Evolutionary conservation across 2,113 vertebrate species (phyloP).

Genomic region (Plectropomus leopardus): DNA sequence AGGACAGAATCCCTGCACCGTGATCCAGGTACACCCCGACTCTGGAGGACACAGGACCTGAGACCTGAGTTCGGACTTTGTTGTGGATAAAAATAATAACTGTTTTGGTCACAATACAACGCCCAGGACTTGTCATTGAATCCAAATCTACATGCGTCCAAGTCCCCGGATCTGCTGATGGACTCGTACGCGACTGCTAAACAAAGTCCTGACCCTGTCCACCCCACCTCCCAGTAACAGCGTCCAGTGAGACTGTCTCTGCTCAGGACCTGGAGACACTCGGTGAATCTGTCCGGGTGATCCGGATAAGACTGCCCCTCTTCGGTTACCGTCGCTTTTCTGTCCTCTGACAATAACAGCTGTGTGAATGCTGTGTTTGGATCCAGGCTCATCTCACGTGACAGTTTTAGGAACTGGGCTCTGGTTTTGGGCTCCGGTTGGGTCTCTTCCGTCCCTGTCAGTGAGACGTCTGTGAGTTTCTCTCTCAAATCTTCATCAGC

Average conservation of each 20-base stretch:
- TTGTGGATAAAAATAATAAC: too few relatives aligned
- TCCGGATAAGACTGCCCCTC: not conserved
- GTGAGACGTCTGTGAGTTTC: too few relatives aligned
- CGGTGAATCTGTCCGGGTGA: not conserved
- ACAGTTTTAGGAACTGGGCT: too few relatives aligned
- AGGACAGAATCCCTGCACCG: too few relatives aligned
- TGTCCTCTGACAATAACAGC: not conserved
- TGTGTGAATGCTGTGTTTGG: not conserved
- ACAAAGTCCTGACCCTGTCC: not conserved
- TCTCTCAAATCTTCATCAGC: too few relatives aligned
- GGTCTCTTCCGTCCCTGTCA: too few relatives aligned
- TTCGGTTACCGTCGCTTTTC: too few relatives aligned
- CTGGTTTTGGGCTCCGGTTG: too few relatives aligned
- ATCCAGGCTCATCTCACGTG: conserved; percentile 16
- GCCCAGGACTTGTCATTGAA: conserved; percentile 9
- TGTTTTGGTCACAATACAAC: too few relatives aligned
- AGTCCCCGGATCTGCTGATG: not conserved
- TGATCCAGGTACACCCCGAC: too few relatives aligned
- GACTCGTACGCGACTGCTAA: conserved; percentile 13
- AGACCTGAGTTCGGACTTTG: too few relatives aligned
- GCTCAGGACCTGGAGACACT: conserved; percentile 25
- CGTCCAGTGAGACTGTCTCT: conserved; percentile 25
- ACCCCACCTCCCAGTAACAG: not conserved
- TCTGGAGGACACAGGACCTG: too few relatives aligned
- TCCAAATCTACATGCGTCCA: not conserved